phyloP scores from a whole-genome alignment of 2,797 vertebrate species.

The Fringilla coelebs region DNA sequence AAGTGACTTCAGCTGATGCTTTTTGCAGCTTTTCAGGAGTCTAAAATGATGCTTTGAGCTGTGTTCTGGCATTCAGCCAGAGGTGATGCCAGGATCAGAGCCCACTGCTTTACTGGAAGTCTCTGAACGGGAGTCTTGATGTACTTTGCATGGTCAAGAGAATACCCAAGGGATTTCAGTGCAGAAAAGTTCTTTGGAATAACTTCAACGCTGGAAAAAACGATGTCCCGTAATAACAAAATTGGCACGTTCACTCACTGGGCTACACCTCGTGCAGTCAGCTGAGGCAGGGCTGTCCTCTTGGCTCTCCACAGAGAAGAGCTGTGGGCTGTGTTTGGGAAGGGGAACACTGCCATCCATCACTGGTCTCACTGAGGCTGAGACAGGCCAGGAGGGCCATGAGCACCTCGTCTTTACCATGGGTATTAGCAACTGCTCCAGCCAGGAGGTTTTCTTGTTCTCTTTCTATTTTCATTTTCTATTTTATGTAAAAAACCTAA shows the following conservation, averaged over 20 bases:
- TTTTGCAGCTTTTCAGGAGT: background rate
- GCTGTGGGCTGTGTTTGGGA: background rate
- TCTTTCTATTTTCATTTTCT: background rate
- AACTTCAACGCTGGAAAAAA: background rate
- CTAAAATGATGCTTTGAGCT: background rate
- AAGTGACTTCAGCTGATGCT: background rate
- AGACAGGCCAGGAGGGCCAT: background rate
- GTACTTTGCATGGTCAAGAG: background rate
- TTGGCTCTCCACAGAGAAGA: background rate
- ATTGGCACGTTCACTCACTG: background rate
- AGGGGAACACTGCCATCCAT: background rate
- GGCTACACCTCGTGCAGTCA: background rate
- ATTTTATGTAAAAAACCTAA: background rate
- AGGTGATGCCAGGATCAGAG: background rate
- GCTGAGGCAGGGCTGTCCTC: accelerated
- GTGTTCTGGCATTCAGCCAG: background rate
- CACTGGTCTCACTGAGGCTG: background rate
- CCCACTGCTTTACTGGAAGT: background rate
- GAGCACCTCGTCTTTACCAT: background rate
- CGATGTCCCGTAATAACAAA: background rate
- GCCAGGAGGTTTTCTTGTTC: background rate
- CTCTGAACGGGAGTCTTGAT: background rate
- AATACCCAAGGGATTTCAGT: background rate
- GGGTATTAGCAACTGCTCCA: background rate
- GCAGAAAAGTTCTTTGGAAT: background rate